Evolutionary conservation across 1,140 invertebrate genomes (phyloP).

Genomic region (Scylla paramamosain): DNA sequence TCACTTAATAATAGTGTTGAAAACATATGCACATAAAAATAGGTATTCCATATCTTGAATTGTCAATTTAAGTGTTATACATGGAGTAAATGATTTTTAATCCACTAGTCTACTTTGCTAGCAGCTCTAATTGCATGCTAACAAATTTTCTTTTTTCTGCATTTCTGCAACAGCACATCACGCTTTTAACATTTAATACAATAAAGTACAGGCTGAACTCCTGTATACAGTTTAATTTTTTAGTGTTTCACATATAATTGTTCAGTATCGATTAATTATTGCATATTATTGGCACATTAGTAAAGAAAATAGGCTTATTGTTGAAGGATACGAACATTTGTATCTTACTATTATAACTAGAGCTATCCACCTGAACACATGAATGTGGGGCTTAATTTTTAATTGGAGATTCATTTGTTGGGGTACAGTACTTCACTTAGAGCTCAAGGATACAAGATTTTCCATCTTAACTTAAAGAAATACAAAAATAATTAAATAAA

Average conservation of each 20-base stretch:
- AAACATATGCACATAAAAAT: background rate
- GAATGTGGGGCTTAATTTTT: background rate
- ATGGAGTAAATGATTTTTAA: background rate
- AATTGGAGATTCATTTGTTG: background rate
- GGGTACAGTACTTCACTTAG: background rate
- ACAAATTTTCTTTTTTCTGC: background rate
- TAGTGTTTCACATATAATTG: constrained; percentile 56
- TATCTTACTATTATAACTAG: constrained; percentile 40
- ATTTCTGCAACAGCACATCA: constrained; percentile 26
- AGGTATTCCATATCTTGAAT: background rate
- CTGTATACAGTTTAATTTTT: constrained; percentile 45
- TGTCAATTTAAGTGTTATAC: constrained; percentile 6
- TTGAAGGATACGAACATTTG: background rate
- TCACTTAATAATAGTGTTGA: background rate
- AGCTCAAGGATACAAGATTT: background rate
- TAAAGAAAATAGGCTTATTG: constrained; percentile 38
- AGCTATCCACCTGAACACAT: constrained; percentile 45
- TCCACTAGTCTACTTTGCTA: background rate
- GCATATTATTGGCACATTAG: constrained; percentile 67
- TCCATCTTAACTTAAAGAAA: background rate
- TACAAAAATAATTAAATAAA: background rate
- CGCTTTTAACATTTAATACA: constrained; percentile 39
- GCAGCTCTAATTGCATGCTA: constrained; percentile 37
- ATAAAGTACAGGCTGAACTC: constrained; percentile 14
- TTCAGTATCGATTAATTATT: constrained; percentile 42